phyloP scores from a whole-genome alignment of 2,113 vertebrate genomes.

The Oncorhynchus masou region DNA sequence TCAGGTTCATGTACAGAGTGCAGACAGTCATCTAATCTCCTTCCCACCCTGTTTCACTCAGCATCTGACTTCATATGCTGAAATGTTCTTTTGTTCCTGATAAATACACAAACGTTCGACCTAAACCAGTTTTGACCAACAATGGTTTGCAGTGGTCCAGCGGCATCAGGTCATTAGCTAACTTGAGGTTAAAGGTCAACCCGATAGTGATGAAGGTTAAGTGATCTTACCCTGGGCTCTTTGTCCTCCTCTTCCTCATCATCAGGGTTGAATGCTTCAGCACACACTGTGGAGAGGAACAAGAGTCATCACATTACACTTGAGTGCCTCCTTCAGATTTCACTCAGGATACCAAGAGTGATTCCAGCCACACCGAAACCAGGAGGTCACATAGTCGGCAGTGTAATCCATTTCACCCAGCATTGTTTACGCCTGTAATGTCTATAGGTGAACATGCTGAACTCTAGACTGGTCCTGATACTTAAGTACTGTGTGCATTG shows the following conservation, averaged over 20 bases:
- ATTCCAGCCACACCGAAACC: background rate
- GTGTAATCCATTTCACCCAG: background rate
- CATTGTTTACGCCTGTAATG: too few species aligned
- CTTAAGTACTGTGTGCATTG: background rate
- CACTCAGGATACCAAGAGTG: background rate
- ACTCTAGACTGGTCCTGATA: background rate
- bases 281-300: constrained; percentile 76
- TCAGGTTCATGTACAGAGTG: too few species aligned
- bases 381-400: background rate
- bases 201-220: background rate
- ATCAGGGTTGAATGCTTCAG: constrained; percentile 85
- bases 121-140: too few species aligned
- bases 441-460: too few species aligned
- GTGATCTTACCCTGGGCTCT: constrained; percentile 76
- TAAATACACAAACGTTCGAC: too few species aligned
- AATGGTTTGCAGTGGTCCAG: background rate
- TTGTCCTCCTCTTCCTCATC: constrained; percentile 76
- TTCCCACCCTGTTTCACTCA: too few species aligned
- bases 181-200: background rate
- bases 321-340: background rate
- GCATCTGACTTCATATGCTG: background rate
- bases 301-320: background rate
- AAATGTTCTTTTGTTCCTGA: background rate
- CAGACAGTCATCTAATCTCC: background rate
- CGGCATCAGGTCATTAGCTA: background rate